A percentile compares a stretch with the other conserved stretches of the same genome.
Evolutionary conservation across 2,888 invertebrate species (phyloP).

Genomic region (Unio delphinus): DNA sequence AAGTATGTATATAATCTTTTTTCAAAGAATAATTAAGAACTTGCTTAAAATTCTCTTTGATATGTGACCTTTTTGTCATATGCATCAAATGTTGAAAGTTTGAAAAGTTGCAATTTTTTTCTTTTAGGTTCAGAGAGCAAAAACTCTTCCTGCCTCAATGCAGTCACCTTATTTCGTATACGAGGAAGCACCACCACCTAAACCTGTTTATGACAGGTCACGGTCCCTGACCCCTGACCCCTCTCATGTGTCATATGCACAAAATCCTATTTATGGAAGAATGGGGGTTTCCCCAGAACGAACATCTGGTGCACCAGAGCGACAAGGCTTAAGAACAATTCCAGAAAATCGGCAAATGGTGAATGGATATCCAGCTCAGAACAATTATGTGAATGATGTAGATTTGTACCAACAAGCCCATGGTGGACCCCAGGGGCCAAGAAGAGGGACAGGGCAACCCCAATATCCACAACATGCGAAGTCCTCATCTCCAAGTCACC

Average conservation of each 20-base stretch:
- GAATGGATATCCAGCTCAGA: constrained; percentile 28
- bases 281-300: constrained; percentile 40
- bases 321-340: constrained; percentile 52
- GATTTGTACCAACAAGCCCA: constrained; percentile 27
- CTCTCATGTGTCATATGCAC: constrained; percentile 43
- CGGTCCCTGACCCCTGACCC: constrained; percentile 58
- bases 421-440: constrained; percentile 13
- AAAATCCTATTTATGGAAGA: constrained; percentile 49
- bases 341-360: constrained; percentile 57
- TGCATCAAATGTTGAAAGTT: no score
- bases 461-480: constrained; percentile 27
- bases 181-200: constrained; percentile 35
- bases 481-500: constrained; percentile 39
- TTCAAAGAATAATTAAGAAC: no score
- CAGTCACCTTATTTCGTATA: constrained; percentile 38
- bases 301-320: constrained; percentile 45
- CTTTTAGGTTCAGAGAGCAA: constrained; percentile 39
- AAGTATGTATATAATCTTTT: no score
- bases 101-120: no score
- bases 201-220: constrained; percentile 48
- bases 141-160: constrained; percentile 43
- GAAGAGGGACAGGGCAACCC: constrained; percentile 11
- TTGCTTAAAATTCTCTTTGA: no score
- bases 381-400: constrained; percentile 18
- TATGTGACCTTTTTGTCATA: no score